Conservation (phyloP, 2,888 invertebrate genomes). For the Mylabris sibirica region DNA sequence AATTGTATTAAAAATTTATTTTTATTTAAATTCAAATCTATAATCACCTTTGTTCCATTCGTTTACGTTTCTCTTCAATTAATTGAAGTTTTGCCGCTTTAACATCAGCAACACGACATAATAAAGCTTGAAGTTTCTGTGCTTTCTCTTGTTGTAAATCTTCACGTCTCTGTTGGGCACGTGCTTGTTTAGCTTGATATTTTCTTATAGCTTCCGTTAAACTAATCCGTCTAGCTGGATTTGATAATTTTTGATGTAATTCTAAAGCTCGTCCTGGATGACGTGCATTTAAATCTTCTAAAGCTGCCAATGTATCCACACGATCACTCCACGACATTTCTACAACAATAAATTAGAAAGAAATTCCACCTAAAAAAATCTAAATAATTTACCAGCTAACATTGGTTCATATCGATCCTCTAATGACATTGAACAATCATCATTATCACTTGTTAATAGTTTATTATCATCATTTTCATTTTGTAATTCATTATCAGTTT, state of each 20-base stretch:
- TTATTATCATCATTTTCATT: slow-evolving; percentile 55
- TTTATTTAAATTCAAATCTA: not conserved
- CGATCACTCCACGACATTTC: slow-evolving; percentile 87
- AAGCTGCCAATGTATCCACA: slow-evolving; percentile 78
- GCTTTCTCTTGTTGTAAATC: slow-evolving; percentile 85
- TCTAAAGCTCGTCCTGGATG: slow-evolving; percentile 93
- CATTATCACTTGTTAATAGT: slow-evolving; percentile 34
- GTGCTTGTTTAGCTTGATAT: slow-evolving; percentile 90
- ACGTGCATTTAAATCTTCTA: slow-evolving; percentile 82
- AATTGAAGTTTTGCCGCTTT: slow-evolving; percentile 86
- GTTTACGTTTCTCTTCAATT: slow-evolving; percentile 79
- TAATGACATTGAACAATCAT: slow-evolving; percentile 62
- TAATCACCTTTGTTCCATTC: slow-evolving; percentile 70
- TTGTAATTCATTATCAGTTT: slow-evolving; percentile 74
- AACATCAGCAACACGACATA: slow-evolving; percentile 85
- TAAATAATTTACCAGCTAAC: slow-evolving; percentile 64
- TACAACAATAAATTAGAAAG: slow-evolving; percentile 33
- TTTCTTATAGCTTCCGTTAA: slow-evolving; percentile 79
- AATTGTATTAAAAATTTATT: slow-evolving; percentile 30
- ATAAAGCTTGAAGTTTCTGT: slow-evolving; percentile 82
- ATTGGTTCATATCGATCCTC: slow-evolving; percentile 76
- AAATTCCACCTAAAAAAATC: not conserved
- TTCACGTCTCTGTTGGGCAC: slow-evolving; percentile 87
- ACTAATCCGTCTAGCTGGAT: slow-evolving; percentile 86
- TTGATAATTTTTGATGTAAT: slow-evolving; percentile 92